Conservation (phyloP, 2,797 vertebrate species). For the Schizopygopsis pylzovi region DNA sequence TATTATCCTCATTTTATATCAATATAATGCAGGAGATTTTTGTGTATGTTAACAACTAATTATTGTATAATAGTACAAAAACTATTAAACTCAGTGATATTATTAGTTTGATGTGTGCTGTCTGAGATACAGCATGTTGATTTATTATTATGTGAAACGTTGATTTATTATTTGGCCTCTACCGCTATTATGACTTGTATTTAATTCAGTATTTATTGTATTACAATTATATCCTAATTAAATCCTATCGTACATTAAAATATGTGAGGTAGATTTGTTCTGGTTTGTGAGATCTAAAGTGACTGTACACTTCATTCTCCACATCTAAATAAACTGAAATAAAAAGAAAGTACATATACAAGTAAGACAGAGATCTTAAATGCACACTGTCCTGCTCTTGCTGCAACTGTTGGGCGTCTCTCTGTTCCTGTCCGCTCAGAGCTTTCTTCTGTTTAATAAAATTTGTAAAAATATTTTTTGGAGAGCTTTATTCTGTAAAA, state of each 20-base stretch:
- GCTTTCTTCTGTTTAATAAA: constrained; percentile 87
- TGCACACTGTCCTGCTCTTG: constrained; percentile 60
- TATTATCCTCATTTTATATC: not conserved
- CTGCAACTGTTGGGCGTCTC: constrained; percentile 78
- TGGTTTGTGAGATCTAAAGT: not conserved
- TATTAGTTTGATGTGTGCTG: not conserved
- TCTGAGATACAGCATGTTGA: not conserved
- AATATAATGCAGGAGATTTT: not conserved
- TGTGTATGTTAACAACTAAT: not conserved
- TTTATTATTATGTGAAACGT: not conserved
- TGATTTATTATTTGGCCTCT: not conserved
- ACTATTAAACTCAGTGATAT: too few relatives aligned
- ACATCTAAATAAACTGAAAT: not conserved
- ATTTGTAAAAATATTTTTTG: constrained; percentile 90
- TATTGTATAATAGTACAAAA: not conserved
- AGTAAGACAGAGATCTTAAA: constrained; percentile 6
- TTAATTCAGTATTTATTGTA: not conserved
- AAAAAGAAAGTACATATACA: constrained; percentile 1
- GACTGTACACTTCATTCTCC: not conserved
- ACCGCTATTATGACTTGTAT: not conserved
- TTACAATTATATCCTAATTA: too few relatives aligned
- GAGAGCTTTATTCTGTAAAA: constrained; percentile 88
- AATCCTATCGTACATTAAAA: not conserved
- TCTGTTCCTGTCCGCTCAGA: constrained; percentile 76
- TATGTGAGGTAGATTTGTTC: not conserved